Evolutionary conservation across 2,888 invertebrate species (phyloP).

Genomic region (Sepioteuthis lessoniana): DNA sequence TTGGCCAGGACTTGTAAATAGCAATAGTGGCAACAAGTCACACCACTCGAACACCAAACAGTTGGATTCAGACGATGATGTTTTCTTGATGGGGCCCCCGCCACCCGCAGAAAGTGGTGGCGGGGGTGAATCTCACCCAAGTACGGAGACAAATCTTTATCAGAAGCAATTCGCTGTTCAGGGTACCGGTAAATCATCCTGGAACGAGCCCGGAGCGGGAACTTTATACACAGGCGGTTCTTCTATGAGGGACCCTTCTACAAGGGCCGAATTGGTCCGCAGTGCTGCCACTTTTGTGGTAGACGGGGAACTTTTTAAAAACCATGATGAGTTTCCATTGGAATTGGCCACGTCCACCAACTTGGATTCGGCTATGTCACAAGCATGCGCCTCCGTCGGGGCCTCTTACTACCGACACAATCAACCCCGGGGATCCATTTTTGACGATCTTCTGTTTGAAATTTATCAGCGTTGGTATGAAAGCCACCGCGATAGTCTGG

Average conservation of each 20-base stretch:
- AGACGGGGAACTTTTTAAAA: slow-evolving; percentile 12
- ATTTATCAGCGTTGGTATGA: slow-evolving; percentile 73
- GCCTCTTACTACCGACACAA: slow-evolving; percentile 49
- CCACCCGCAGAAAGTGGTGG: slow-evolving; percentile 25
- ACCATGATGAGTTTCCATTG: background rate
- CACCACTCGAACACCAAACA: background rate
- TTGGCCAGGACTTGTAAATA: background rate
- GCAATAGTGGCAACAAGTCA: background rate
- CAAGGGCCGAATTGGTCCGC: background rate
- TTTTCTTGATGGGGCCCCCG: slow-evolving; percentile 34
- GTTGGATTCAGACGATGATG: slow-evolving; percentile 41
- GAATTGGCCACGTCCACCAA: background rate
- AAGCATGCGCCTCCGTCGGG: slow-evolving; percentile 35
- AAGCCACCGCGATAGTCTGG: slow-evolving; percentile 69
- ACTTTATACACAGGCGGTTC: background rate
- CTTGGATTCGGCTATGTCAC: background rate
- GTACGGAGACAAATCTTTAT: background rate
- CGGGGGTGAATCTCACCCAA: background rate
- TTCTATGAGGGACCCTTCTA: background rate
- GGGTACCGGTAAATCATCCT: background rate
- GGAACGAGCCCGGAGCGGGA: slow-evolving; percentile 12
- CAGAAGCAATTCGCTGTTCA: background rate
- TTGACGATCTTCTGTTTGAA: slow-evolving; percentile 73
- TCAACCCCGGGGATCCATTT: slow-evolving; percentile 65
- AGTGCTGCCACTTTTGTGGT: background rate